phyloP scores from a whole-genome alignment of 1,140 invertebrate genomes.

The Sarcophaga bullata region DNA sequence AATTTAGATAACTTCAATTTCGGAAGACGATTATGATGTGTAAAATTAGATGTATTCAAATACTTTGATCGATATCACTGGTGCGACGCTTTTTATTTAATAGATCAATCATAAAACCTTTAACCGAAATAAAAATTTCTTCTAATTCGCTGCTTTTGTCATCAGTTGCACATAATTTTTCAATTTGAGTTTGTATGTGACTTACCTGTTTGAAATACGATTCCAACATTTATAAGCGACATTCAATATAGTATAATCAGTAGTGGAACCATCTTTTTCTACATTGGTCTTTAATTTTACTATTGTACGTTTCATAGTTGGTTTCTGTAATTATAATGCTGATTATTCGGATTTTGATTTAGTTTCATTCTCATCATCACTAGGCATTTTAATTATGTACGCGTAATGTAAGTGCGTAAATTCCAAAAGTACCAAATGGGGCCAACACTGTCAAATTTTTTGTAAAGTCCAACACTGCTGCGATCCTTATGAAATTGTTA shows the following conservation, averaged over 20 bases:
- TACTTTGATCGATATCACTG: neutral
- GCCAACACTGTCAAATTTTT: too few species aligned
- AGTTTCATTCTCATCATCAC: too few species aligned
- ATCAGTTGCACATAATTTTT: neutral
- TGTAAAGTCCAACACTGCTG: too few species aligned
- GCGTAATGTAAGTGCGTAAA: too few species aligned
- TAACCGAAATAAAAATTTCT: neutral
- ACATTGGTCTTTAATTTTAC: neutral
- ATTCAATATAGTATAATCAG: neutral
- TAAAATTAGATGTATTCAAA: neutral
- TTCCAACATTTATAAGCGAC: neutral
- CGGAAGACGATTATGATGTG: neutral
- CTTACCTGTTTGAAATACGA: neutral
- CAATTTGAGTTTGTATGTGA: neutral
- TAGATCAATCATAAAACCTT: neutral
- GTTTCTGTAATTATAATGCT: neutral
- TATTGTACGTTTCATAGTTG: neutral
- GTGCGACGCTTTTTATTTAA: neutral
- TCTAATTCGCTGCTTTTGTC: neutral
- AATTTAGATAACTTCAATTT: conserved; percentile 8
- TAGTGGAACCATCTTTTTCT: neutral
- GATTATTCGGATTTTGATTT: neutral
- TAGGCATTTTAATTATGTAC: too few species aligned
- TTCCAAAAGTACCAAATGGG: too few species aligned
- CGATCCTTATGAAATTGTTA: too few species aligned